phyloP scores from a whole-genome alignment of 2,113 vertebrate species.

The Microtus pennsylvanicus region DNA sequence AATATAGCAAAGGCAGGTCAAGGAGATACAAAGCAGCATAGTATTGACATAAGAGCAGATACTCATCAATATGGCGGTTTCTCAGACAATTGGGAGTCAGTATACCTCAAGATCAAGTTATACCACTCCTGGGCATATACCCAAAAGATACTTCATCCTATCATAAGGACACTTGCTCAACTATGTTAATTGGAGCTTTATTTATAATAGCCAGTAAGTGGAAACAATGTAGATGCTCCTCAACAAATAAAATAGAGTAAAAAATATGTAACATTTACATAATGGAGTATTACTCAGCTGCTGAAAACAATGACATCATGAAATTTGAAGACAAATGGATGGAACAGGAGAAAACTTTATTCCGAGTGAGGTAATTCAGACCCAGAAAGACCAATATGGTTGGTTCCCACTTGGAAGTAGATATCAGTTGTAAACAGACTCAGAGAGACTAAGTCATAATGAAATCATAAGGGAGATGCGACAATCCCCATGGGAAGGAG shows the following conservation, averaged over 20 bases:
- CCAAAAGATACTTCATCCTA: not conserved
- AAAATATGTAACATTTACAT: not conserved
- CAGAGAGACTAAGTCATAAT: not conserved
- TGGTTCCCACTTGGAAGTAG: not conserved
- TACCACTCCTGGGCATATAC: not conserved
- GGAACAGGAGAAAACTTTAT: not conserved
- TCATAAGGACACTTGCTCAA: not conserved
- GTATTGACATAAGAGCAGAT: no score
- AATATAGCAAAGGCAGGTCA: no score
- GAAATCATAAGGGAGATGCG: not conserved
- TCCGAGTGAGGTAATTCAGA: not conserved
- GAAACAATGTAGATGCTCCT: not conserved
- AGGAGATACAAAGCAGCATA: no score
- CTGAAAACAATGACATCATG: not conserved
- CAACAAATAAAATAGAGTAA: not conserved
- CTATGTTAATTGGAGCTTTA: not conserved
- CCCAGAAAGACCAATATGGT: not conserved
- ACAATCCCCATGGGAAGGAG: not conserved
- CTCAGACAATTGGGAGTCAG: not conserved
- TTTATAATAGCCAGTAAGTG: not conserved
- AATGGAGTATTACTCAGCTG: not conserved
- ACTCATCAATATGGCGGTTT: not conserved
- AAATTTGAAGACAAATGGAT: not conserved
- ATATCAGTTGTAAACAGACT: not conserved
- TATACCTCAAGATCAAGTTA: not conserved